Evolutionary conservation across 2,797 vertebrate genomes (phyloP).

Genomic region (Thunnus albacares): DNA sequence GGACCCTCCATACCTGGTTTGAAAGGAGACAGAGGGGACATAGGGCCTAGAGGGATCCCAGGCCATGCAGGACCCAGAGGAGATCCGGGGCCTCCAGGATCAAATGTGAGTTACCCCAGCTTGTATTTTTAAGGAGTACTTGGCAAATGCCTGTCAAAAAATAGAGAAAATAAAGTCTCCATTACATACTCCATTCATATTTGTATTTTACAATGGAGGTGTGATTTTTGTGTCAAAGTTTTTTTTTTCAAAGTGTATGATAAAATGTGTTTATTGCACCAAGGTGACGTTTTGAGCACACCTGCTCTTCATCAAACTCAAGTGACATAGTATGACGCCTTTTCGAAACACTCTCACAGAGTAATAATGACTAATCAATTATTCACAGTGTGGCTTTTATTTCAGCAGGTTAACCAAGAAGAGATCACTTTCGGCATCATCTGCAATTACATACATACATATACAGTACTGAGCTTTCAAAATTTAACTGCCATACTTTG

Average conservation of each 20-base stretch:
- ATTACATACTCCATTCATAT: background rate
- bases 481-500: background rate
- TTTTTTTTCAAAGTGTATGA: background rate
- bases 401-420: background rate
- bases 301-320: no score
- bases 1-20: constrained; percentile 79
- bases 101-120: constrained; percentile 74
- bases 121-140: background rate
- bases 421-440: constrained; percentile 1
- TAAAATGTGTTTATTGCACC: background rate
- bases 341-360: background rate
- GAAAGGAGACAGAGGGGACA: constrained; percentile 88
- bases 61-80: constrained; percentile 74
- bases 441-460: background rate
- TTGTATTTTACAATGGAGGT: constrained; percentile 5
- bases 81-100: constrained; percentile 86
- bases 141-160: constrained; percentile 4
- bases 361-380: background rate
- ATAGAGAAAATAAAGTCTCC: no score
- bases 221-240: background rate
- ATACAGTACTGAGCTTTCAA: constrained; percentile 13
- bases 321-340: no score
- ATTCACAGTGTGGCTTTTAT: background rate
- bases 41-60: constrained; percentile 77
- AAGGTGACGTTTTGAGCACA: no score